Percentiles rank a stretch among this genome's conserved stretches.
phyloP scores from a whole-genome alignment of 2,113 vertebrate genomes.

The Pseudorhombus dupliciocellatus region DNA sequence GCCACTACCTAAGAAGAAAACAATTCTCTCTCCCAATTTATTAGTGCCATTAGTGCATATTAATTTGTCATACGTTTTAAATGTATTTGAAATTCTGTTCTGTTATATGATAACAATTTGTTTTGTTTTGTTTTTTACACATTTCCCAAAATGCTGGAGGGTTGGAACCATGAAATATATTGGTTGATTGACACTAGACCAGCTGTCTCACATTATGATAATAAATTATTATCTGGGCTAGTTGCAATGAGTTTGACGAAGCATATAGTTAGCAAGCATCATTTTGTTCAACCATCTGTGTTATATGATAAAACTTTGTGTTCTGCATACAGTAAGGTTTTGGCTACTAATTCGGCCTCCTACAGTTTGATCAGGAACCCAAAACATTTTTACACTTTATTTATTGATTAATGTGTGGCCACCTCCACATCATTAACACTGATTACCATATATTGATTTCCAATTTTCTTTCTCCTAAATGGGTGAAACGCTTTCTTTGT shows the following conservation, averaged over 20 bases:
- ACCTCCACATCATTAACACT: background rate
- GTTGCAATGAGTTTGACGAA: too few species aligned
- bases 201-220: background rate
- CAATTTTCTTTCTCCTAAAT: background rate
- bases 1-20: background rate
- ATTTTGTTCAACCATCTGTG: background rate
- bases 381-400: background rate
- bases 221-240: too few species aligned
- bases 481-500: background rate
- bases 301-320: background rate
- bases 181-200: background rate
- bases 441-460: background rate
- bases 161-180: background rate
- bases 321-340: too few species aligned
- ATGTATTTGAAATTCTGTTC: too few species aligned
- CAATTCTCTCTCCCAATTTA: background rate
- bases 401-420: background rate
- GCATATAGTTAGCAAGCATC: too few species aligned
- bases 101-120: too few species aligned
- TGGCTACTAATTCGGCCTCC: background rate
- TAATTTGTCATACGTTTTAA: too few species aligned
- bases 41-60: too few species aligned
- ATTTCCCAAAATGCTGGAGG: background rate
- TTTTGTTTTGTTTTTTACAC: background rate
- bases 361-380: background rate